Evolutionary conservation across 2,797 vertebrate genomes (phyloP), one percentile per base, ranked within the genome.

Genomic region (Sebastes kiyomatsui): DNA sequence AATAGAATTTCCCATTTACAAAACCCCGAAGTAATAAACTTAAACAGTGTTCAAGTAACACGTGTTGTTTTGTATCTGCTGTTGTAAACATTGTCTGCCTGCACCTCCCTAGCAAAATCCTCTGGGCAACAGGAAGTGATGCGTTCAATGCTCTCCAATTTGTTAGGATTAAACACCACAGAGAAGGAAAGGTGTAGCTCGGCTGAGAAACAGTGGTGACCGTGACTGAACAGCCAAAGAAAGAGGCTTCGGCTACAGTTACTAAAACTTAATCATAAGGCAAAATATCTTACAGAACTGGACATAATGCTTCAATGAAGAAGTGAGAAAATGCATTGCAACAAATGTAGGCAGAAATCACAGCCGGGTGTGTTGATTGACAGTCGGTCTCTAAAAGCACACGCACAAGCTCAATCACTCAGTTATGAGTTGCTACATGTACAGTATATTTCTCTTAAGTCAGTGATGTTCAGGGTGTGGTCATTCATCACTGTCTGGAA

Each of bases 381-480:
- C 49, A 52, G 49, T 8, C 20, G 4, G 16, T 42, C 5, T 20
- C 28, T 5, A 11, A 46, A 11, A 46, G 25, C 12, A 32, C 9
- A 66, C 8, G 33, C 11, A 23, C 12, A 27, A 12, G 13, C 11
- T 32, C 7, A 22, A 61, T 33, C 9, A 5, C 49, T 9, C 11
- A 54, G 42, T 60, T 46, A 5, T 20, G 13, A 52, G 59, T 30
- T 30, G 9, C 18, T 62, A 52, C 49, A 22, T 22, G 49, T 52
- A 42, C 38, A 42, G 38, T 42, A 0, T 74, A 18, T 66, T 16
- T 68, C 20, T 59, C 13, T 60, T 12, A 38, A 38, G 66, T 70
- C 70, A 28, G n/a, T 7, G 67, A 76, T 68, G 60, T 56, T 75
- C 67, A 58, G 85, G 90, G 83, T 73, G 87, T 81, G 83, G 75